phyloP scores from a whole-genome alignment of 2,113 vertebrate species.

The Indicator indicator region DNA sequence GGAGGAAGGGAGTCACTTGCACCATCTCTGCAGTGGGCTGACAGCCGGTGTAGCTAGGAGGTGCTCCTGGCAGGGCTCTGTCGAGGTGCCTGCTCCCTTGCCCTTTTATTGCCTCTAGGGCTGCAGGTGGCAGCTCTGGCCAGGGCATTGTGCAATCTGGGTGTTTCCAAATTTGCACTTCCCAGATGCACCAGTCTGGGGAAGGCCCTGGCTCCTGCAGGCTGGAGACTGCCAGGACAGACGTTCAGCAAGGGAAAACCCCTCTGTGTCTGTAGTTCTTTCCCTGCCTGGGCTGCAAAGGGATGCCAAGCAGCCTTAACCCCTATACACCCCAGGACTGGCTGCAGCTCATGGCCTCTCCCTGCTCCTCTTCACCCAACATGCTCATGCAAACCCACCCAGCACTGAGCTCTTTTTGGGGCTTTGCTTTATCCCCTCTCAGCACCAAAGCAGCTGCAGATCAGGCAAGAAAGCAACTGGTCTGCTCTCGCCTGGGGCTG shows the following conservation, averaged over 20 bases:
- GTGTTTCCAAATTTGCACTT: not conserved
- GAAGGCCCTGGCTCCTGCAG: not conserved
- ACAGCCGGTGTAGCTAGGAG: not conserved
- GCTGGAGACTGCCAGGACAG: rapidly evolving
- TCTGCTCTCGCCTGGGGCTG: not conserved
- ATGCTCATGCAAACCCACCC: not conserved
- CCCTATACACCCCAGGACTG: rapidly evolving
- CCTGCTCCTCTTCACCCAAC: not conserved
- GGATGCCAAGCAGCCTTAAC: not conserved
- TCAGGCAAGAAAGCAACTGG: no score
- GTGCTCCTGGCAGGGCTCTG: not conserved
- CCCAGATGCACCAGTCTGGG: no score
- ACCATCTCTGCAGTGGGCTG: not conserved
- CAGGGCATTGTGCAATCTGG: not conserved
- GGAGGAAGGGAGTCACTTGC: not conserved
- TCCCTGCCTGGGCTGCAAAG: rapidly evolving
- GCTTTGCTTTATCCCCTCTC: rapidly evolving
- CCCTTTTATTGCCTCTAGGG: not conserved
- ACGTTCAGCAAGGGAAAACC: not conserved
- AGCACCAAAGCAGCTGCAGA: not conserved
- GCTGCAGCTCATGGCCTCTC: rapidly evolving
- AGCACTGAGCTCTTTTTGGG: rapidly evolving
- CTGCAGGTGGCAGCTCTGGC: not conserved
- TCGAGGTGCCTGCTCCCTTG: not conserved
- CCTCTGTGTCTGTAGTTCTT: not conserved